Evolutionary conservation across 2,113 vertebrate species (phyloP).

Genomic region (Dicentrarchus labrax): DNA sequence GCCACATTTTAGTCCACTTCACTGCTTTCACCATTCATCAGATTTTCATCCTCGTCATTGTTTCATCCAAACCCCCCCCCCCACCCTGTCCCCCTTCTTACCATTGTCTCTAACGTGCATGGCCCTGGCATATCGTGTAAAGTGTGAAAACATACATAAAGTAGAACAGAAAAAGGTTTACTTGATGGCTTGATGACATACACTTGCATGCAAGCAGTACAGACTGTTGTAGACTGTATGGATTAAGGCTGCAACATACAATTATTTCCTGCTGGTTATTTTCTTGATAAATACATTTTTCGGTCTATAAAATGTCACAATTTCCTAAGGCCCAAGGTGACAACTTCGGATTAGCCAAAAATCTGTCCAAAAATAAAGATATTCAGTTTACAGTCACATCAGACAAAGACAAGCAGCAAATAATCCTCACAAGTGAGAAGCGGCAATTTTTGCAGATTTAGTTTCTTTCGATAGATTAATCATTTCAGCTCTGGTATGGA

Average conservation of each 20-base stretch:
- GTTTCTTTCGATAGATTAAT: neutral
- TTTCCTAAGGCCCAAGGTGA: no score
- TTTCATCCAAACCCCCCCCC: neutral
- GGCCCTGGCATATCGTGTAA: neutral
- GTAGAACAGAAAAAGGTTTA: slow-evolving; percentile 24
- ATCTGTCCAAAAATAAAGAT: no score
- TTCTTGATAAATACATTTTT: no score
- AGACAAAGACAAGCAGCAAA: neutral
- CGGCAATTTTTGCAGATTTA: neutral
- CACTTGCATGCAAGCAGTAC: neutral
- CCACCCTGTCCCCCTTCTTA: neutral
- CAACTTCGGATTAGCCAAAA: no score
- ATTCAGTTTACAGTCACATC: neutral
- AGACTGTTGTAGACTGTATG: neutral
- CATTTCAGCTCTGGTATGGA: neutral
- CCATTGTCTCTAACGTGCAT: neutral
- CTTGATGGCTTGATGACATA: slow-evolving; percentile 5
- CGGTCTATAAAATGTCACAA: no score
- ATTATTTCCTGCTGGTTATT: neutral
- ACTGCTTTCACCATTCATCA: neutral
- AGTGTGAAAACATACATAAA: slow-evolving; percentile 15
- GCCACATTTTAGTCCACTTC: neutral
- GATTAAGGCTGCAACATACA: neutral
- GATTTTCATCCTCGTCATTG: neutral
- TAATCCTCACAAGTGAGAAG: neutral